Percentiles rank a stretch among this genome's conserved stretches.
Conservation (phyloP, 1,140 invertebrate species). For the Argopecten irradians region DNA sequence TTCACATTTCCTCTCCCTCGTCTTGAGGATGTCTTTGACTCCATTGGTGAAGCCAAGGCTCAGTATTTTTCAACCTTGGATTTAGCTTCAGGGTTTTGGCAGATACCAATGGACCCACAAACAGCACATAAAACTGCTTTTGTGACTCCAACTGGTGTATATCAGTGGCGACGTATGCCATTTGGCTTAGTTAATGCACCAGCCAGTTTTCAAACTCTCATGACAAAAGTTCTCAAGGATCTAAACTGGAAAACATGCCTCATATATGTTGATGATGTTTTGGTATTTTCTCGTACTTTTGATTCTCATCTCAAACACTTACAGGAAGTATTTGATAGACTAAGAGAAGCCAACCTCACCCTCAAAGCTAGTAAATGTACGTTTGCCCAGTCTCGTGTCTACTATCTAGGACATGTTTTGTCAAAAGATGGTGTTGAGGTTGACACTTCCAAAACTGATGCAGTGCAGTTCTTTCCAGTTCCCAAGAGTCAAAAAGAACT, state of each 20-base stretch:
- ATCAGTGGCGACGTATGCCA: conserved; percentile 44
- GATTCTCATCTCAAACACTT: conserved; percentile 36
- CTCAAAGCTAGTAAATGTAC: conserved; percentile 56
- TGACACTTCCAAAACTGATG: conserved; percentile 52
- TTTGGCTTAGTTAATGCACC: conserved; percentile 52
- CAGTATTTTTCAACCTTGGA: conserved; percentile 47
- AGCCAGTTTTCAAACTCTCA: conserved; percentile 44
- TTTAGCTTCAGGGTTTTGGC: conserved; percentile 46
- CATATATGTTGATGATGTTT: conserved; percentile 54
- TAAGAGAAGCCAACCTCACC: conserved; percentile 34
- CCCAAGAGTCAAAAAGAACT: conserved; percentile 71
- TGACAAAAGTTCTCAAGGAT: conserved; percentile 41
- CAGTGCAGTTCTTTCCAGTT: conserved; percentile 44
- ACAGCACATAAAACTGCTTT: conserved; percentile 54
- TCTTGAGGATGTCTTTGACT: conserved; percentile 50
- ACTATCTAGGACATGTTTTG: conserved; percentile 52
- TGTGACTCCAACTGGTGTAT: conserved; percentile 51
- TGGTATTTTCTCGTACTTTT: conserved; percentile 41
- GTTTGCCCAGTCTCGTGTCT: conserved; percentile 45
- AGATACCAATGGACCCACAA: conserved; percentile 41
- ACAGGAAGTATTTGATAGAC: not conserved
- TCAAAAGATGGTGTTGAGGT: conserved; percentile 46
- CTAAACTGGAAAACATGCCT: conserved; percentile 51
- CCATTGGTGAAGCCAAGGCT: conserved; percentile 33
- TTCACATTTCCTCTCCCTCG: conserved; percentile 32